Conservation (phyloP, 2,797 vertebrate genomes). For the Alectoris magna region DNA sequence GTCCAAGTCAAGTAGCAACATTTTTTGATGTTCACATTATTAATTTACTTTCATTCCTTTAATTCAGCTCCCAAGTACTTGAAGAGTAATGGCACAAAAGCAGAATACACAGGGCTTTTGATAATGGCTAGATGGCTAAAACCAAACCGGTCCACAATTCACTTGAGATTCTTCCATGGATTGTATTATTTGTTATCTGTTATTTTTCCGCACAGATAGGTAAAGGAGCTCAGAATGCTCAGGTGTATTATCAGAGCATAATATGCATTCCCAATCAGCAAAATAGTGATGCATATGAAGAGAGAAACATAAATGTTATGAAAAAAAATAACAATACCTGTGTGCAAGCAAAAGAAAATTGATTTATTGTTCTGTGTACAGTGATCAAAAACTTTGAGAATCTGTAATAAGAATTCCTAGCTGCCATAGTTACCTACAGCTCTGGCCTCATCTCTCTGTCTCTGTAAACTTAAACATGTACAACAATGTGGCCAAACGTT, state of each 20-base stretch:
- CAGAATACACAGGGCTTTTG: not conserved
- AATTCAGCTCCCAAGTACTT: not conserved
- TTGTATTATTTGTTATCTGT: not conserved
- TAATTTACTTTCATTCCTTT: not conserved
- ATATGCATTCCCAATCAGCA: not conserved
- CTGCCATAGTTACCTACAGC: not conserved
- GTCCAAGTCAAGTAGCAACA: not conserved
- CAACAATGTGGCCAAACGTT: not conserved
- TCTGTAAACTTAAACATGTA: not conserved
- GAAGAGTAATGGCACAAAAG: not conserved
- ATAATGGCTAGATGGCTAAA: not conserved
- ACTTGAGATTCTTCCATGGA: not conserved
- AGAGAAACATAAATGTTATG: not conserved
- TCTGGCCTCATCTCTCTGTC: not conserved
- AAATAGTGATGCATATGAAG: not conserved
- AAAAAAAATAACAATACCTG: rapidly evolving
- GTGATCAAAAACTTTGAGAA: not conserved
- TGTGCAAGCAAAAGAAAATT: not conserved
- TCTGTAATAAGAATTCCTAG: not conserved
- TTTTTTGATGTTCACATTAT: rapidly evolving
- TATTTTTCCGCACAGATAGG: not conserved
- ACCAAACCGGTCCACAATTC: not conserved
- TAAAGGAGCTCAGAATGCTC: not conserved
- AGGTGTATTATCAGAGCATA: not conserved
- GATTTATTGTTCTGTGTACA: not conserved